Evolutionary conservation across 2,888 invertebrate species (phyloP).

Genomic region (Linnaemya tessellans): DNA sequence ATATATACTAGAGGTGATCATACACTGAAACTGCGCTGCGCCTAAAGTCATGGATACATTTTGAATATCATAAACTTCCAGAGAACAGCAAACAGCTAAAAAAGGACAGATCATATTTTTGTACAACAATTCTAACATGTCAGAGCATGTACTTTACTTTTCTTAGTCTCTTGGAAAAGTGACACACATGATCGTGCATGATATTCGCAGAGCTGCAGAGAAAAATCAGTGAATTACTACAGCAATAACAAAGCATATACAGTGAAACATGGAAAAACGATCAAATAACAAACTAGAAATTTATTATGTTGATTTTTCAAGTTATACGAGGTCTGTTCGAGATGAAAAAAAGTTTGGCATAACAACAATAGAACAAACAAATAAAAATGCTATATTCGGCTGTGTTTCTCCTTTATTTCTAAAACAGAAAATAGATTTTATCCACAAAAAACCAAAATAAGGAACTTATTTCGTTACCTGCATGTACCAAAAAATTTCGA

Average conservation of each 20-base stretch:
- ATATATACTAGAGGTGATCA: background rate
- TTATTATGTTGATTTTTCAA: too few relatives aligned
- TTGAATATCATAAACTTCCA: constrained; percentile 35
- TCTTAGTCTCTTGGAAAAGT: constrained; percentile 22
- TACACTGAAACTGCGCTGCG: background rate
- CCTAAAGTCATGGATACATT: constrained; percentile 50
- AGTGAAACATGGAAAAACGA: background rate
- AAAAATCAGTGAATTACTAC: constrained; percentile 5
- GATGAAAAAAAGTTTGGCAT: too few relatives aligned
- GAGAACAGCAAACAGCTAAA: constrained; percentile 29
- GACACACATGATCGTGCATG: background rate
- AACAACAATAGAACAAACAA: too few relatives aligned
- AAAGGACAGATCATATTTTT: constrained; percentile 35
- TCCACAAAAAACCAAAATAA: too few relatives aligned
- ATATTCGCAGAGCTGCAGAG: background rate
- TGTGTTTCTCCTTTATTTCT: too few relatives aligned
- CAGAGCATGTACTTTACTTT: background rate
- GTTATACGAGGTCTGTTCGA: too few relatives aligned
- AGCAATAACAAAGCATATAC: background rate
- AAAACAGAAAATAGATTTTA: too few relatives aligned
- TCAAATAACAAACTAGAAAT: background rate
- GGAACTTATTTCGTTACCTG: too few relatives aligned
- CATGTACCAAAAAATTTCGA: too few relatives aligned
- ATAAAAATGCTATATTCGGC: too few relatives aligned
- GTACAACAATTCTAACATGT: constrained; percentile 16